These are phyloP conservation scores for Matsumyia berberina DNA, from an alignment of 2,888 invertebrate species.

Conservation along the genomic window DNA sequence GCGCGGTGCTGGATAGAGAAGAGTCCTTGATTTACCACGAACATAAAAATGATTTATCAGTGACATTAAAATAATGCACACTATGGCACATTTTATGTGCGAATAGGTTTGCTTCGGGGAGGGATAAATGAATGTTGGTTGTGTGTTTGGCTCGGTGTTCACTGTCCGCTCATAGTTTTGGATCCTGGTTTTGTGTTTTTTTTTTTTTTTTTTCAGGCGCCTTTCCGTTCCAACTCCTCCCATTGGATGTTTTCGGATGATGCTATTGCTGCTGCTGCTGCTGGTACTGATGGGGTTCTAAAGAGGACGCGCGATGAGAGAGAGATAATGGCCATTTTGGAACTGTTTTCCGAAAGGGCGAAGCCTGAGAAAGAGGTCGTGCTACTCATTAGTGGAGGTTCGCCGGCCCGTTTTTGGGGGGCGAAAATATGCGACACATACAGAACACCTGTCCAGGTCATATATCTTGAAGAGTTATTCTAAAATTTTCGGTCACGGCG, in stretches of 20 bases:
- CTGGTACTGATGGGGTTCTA: constrained; percentile 9
- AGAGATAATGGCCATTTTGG: constrained; percentile 75
- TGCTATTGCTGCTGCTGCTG: constrained; percentile 11
- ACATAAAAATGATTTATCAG: constrained; percentile 84
- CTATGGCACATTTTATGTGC: constrained; percentile 84
- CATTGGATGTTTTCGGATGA: constrained; percentile 31
- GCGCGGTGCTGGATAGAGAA: constrained; percentile 71
- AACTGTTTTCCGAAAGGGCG: constrained; percentile 31
- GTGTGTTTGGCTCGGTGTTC: constrained; percentile 64
- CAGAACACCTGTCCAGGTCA: constrained; percentile 83
- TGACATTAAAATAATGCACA: constrained; percentile 84
- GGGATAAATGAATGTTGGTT: constrained; percentile 73
- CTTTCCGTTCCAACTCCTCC: constrained; percentile 34
- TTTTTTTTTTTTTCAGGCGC: constrained; percentile 16
- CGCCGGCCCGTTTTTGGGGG: constrained; percentile 34
- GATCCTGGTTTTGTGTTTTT: constrained; percentile 29
- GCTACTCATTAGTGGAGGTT: constrained; percentile 74
- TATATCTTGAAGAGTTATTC: constrained; percentile 85
- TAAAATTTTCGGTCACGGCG: constrained; percentile 81
- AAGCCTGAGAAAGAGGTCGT: constrained; percentile 39
- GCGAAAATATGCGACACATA: constrained; percentile 71
- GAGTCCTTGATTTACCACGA: constrained; percentile 84
- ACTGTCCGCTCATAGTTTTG: constrained; percentile 56
- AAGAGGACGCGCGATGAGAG: constrained; percentile 43
- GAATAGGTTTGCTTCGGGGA: constrained; percentile 81